phyloP scores from a whole-genome alignment of 2,888 invertebrate species.

The Pseudanteris insignis region DNA sequence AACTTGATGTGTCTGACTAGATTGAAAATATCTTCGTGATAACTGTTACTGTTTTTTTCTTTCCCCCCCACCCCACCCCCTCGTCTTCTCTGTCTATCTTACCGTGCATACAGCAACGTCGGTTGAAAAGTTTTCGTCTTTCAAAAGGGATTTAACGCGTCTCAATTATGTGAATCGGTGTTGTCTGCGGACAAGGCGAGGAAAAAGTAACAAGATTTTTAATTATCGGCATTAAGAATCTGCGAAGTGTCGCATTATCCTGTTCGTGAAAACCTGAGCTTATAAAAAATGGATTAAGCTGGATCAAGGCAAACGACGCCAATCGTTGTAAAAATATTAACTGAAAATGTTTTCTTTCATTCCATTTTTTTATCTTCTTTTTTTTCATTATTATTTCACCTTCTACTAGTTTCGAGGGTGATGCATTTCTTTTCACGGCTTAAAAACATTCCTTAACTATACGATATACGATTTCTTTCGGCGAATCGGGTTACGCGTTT shows the following conservation, averaged over 20 bases:
- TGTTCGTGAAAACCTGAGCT: conserved; percentile 19
- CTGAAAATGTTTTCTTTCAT: conserved; percentile 21
- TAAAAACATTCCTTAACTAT: neutral
- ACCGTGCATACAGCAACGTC: no score
- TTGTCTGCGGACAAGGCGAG: conserved; percentile 5
- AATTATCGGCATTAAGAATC: conserved; percentile 19
- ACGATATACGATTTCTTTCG: neutral
- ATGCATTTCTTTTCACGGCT: conserved; percentile 18
- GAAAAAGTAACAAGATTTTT: conserved; percentile 15
- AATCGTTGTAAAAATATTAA: conserved; percentile 16
- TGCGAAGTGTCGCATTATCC: conserved; percentile 18
- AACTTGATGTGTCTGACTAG: no score
- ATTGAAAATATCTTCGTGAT: no score
- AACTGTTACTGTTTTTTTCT: no score
- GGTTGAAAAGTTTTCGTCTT: no score
- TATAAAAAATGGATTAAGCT: conserved; percentile 30
- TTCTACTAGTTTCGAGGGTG: conserved; percentile 19
- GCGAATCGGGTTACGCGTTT: no score
- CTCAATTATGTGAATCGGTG: conserved; percentile 13
- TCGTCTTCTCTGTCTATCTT: no score
- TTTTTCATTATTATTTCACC: no score
- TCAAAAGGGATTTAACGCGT: no score
- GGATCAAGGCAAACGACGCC: conserved; percentile 19
- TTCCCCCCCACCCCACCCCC: no score
- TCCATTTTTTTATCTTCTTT: no score